phyloP scores from a whole-genome alignment of 2,113 vertebrate species.

The Misgurnus anguillicaudatus region DNA sequence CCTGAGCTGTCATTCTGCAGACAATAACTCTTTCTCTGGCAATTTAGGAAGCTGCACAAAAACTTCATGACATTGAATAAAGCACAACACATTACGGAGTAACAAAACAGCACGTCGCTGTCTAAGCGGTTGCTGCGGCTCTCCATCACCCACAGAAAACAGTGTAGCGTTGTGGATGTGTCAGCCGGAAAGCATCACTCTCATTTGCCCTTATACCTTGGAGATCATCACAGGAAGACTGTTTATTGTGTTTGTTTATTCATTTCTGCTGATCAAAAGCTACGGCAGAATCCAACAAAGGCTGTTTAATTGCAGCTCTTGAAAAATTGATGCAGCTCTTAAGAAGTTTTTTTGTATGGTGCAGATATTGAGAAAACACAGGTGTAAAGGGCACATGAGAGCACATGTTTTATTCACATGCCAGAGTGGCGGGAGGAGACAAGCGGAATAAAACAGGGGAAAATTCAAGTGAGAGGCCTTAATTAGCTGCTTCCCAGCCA shows the following conservation, averaged over 20 bases:
- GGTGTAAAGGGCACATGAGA: slow-evolving; percentile 64
- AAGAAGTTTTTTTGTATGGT: slow-evolving; percentile 68
- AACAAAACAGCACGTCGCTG: background rate
- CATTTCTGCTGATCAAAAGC: slow-evolving; percentile 66
- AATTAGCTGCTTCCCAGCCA: slow-evolving; percentile 45
- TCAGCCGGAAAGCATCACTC: slow-evolving; percentile 37
- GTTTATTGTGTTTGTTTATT: slow-evolving; percentile 55
- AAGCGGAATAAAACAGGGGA: background rate
- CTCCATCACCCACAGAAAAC: slow-evolving; percentile 42
- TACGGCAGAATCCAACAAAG: slow-evolving; percentile 63
- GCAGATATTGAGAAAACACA: slow-evolving; percentile 66
- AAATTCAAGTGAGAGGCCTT: slow-evolving; percentile 43
- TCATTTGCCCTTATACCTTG: slow-evolving; percentile 35
- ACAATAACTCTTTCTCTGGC: slow-evolving; percentile 49
- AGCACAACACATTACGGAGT: slow-evolving; percentile 35
- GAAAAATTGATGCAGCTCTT: slow-evolving; percentile 73
- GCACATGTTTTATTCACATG: slow-evolving; percentile 70
- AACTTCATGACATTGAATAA: slow-evolving; percentile 26
- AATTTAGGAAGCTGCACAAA: background rate
- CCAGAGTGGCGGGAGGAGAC: slow-evolving; percentile 53
- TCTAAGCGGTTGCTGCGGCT: background rate
- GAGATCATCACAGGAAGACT: slow-evolving; percentile 45
- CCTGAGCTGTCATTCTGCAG: slow-evolving; percentile 54
- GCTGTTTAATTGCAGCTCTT: slow-evolving; percentile 69
- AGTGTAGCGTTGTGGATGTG: slow-evolving; percentile 30